Percentiles rank a stretch among this genome's conserved stretches.
phyloP scores from a whole-genome alignment of 1,140 invertebrate genomes.

The Euborellia annulipes region DNA sequence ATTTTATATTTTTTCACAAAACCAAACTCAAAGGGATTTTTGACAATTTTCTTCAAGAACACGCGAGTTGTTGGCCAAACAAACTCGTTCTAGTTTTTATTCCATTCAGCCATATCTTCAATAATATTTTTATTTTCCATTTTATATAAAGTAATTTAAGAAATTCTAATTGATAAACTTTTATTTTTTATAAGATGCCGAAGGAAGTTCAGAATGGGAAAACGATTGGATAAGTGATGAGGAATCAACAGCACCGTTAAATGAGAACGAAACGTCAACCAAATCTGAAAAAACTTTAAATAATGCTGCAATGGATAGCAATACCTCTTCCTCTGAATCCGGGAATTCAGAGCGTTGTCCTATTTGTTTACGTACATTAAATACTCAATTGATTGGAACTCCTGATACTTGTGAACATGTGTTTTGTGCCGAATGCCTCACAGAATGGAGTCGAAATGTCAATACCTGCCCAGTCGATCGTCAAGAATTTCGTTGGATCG shows the following conservation, averaged over 20 bases:
- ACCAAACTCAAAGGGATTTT: too few species aligned
- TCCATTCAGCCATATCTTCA: too few species aligned
- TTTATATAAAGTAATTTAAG: too few species aligned
- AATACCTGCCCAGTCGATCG: slow-evolving; percentile 93
- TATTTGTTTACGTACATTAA: slow-evolving; percentile 33
- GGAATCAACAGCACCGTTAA: slow-evolving; percentile 14
- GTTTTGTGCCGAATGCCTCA: slow-evolving; percentile 77
- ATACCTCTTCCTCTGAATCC: slow-evolving; percentile 6
- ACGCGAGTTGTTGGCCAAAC: too few species aligned
- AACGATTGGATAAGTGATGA: slow-evolving; percentile 16
- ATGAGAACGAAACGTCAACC: slow-evolving; percentile 9
- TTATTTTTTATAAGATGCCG: slow-evolving; percentile 6
- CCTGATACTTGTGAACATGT: slow-evolving; percentile 76
- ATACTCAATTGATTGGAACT: slow-evolving; percentile 59
- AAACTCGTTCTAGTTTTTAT: too few species aligned
- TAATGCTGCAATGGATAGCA: neutral
- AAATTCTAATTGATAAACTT: too few species aligned
- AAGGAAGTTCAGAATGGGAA: slow-evolving; percentile 10
- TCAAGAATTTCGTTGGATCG: slow-evolving; percentile 59
- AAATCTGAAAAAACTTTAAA: neutral
- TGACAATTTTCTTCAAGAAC: too few species aligned
- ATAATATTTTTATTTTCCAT: too few species aligned
- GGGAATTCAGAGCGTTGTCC: slow-evolving; percentile 51
- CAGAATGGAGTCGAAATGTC: slow-evolving; percentile 84
- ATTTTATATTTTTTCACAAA: too few species aligned